Percentiles rank a stretch among this genome's conserved stretches.
Evolutionary conservation across 2,888 invertebrate species (phyloP).

Genomic region (Ariolimax columbianus): DNA sequence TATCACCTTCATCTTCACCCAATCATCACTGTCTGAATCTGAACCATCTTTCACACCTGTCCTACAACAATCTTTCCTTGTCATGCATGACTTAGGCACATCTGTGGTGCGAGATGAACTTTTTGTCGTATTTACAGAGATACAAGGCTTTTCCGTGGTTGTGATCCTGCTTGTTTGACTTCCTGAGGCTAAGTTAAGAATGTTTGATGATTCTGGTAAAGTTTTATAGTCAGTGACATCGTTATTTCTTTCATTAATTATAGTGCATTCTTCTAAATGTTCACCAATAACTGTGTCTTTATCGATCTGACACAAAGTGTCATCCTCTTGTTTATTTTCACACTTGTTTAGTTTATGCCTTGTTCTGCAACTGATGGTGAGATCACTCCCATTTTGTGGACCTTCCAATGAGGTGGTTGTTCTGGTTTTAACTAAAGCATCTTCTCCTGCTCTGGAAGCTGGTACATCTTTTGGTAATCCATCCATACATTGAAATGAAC

Average conservation of each 20-base stretch:
- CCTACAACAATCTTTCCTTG: neutral
- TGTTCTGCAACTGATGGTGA: neutral
- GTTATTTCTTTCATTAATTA: neutral
- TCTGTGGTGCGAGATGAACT: neutral
- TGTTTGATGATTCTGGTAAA: neutral
- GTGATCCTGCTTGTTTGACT: neutral
- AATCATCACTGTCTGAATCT: constrained; percentile 38
- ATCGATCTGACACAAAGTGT: neutral
- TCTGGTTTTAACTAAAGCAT: neutral
- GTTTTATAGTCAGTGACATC: neutral
- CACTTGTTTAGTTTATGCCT: too few relatives aligned
- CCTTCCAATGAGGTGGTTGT: neutral
- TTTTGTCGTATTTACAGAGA: neutral
- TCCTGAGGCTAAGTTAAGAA: neutral
- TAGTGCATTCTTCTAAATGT: neutral
- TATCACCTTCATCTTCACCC: constrained; percentile 28
- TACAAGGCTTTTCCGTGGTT: neutral
- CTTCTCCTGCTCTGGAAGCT: neutral
- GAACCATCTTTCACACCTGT: neutral
- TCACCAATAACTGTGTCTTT: neutral
- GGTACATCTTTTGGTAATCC: neutral
- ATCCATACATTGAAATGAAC: neutral
- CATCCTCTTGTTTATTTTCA: neutral
- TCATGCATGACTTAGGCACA: neutral
- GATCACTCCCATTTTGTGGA: neutral